Percentiles rank a stretch among this genome's conserved stretches.
Conservation (phyloP, 2,797 vertebrate species). For the Loriculus beryllinus region DNA sequence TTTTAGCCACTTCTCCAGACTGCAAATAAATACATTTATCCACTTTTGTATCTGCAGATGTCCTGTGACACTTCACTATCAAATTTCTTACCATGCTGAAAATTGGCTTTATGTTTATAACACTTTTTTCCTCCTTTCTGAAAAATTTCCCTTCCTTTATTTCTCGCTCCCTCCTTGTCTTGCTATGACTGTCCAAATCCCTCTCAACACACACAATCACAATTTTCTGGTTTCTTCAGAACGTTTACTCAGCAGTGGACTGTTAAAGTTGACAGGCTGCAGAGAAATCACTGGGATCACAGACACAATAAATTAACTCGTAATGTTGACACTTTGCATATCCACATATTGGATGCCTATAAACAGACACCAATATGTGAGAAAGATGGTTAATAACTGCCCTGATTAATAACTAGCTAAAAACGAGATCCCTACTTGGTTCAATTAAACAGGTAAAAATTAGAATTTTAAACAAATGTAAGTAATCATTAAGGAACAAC, state of each 20-base stretch:
- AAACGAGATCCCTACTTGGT: background rate
- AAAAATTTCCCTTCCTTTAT: background rate
- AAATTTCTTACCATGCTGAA: background rate
- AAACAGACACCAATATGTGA: background rate
- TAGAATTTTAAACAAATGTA: background rate
- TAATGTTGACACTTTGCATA: background rate
- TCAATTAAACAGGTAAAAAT: background rate
- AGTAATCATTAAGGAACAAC: background rate
- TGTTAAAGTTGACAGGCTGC: background rate
- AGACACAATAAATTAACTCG: background rate
- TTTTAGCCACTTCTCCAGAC: slow-evolving; percentile 18
- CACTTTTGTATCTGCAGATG: background rate
- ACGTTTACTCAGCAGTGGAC: background rate
- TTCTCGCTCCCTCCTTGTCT: background rate
- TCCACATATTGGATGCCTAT: background rate
- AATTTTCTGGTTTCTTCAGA: background rate
- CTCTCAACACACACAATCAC: background rate
- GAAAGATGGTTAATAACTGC: background rate
- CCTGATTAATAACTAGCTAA: background rate
- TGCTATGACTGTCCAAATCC: background rate
- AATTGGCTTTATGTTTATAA: background rate
- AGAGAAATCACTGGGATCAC: background rate
- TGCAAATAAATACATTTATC: slow-evolving; percentile 14
- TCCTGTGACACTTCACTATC: background rate
- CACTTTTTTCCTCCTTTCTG: background rate